phyloP scores from a whole-genome alignment of 2,113 vertebrate species.

The Urocitellus parryii region DNA sequence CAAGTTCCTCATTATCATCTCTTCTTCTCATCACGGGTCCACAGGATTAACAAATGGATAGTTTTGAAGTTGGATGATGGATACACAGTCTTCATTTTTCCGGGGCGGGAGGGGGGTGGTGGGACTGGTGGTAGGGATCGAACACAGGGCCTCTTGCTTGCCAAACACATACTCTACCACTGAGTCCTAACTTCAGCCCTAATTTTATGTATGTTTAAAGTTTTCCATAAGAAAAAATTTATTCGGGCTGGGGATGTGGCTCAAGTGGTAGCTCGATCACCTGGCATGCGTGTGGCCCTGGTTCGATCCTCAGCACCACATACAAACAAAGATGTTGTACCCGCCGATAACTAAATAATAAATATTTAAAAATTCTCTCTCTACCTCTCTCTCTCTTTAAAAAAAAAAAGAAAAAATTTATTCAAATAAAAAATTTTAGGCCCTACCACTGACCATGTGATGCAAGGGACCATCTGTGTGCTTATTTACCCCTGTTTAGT shows the following conservation, averaged over 20 bases:
- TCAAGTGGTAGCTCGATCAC: too few relatives aligned
- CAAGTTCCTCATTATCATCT: neutral
- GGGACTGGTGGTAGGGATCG: neutral
- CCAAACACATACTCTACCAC: neutral
- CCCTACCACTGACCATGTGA: neutral
- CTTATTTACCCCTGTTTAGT: neutral
- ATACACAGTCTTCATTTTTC: neutral
- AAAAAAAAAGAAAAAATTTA: too few relatives aligned
- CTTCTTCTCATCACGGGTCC: neutral
- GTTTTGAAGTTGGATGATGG: neutral
- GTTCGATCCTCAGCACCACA: too few relatives aligned
- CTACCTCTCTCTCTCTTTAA: too few relatives aligned
- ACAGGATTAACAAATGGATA: neutral
- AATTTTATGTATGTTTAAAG: neutral
- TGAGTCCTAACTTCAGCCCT: neutral
- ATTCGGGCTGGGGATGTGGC: too few relatives aligned
- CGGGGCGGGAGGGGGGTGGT: neutral
- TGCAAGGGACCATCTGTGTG: neutral
- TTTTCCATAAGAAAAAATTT: constrained; percentile 48
- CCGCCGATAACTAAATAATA: too few relatives aligned
- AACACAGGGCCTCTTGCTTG: neutral
- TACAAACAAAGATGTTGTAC: too few relatives aligned
- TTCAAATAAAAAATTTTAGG: constrained; percentile 9
- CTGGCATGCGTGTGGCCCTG: too few relatives aligned
- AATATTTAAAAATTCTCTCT: too few relatives aligned